Percentiles rank a stretch among this genome's conserved stretches.
These are phyloP conservation scores for Pardosa pseudoannulata DNA, from an alignment of 2,888 invertebrate genomes.

Conservation along the genomic window DNA sequence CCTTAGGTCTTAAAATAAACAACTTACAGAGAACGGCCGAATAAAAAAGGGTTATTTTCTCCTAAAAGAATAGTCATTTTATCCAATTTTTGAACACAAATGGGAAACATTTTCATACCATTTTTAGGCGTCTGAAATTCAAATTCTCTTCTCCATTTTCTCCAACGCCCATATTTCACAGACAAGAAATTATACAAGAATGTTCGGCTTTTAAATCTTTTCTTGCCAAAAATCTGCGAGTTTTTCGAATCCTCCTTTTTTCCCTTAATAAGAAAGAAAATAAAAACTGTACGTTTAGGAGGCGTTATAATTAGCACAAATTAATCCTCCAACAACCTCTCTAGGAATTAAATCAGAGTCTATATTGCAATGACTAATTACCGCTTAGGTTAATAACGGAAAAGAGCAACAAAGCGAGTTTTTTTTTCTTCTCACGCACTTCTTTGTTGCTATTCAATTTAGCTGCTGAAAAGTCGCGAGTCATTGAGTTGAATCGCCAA, in stretches of 20 bases:
- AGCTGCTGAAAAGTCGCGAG: not conserved
- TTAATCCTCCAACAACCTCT: conserved; percentile 32
- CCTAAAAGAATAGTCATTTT: too few species aligned
- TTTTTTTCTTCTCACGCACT: not conserved
- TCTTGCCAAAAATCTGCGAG: not conserved
- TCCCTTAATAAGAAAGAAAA: not conserved
- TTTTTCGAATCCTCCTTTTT: not conserved
- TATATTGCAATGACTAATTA: conserved; percentile 28
- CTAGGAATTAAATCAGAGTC: conserved; percentile 24
- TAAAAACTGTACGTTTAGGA: conserved; percentile 15
- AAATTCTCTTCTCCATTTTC: too few species aligned
- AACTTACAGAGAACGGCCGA: too few species aligned
- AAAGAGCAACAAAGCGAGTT: not conserved
- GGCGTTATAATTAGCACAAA: conserved; percentile 28
- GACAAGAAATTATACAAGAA: not conserved
- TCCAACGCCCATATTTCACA: too few species aligned
- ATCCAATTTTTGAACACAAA: too few species aligned
- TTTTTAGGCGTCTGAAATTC: too few species aligned
- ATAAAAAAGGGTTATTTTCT: too few species aligned
- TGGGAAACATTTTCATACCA: too few species aligned
- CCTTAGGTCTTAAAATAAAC: too few species aligned
- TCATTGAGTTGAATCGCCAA: not conserved
- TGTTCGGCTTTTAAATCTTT: not conserved
- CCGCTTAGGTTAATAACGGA: conserved; percentile 24
- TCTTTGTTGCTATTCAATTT: conserved; percentile 9